Conservation (phyloP, 2,888 invertebrate species). For the Sphinx pinastri region DNA sequence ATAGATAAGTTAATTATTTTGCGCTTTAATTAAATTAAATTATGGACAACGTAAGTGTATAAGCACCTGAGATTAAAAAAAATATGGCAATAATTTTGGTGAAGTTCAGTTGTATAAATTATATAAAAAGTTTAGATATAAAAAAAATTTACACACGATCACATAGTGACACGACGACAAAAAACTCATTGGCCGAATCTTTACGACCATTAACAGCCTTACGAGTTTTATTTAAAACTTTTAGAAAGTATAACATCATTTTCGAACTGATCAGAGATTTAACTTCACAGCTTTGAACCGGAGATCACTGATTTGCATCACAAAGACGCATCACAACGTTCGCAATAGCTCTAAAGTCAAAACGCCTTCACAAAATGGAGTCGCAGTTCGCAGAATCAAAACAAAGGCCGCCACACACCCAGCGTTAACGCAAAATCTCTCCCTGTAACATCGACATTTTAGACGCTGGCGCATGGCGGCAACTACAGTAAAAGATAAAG, state of each 20-base stretch:
- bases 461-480: conserved; percentile 39
- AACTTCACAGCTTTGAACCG: not conserved
- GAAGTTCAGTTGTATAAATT: conserved; percentile 14
- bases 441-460: conserved; percentile 36
- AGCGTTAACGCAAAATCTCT: conserved; percentile 40
- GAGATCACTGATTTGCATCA: conserved; percentile 4
- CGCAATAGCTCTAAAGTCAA: not conserved
- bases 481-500: conserved; percentile 26
- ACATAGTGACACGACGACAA: not conserved
- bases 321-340: not conserved
- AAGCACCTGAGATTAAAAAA: conserved; percentile 24
- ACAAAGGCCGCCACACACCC: conserved; percentile 38
- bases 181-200: not conserved
- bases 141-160: not conserved
- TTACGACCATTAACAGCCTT: not conserved
- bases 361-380: conserved; percentile 20
- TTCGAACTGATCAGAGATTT: not conserved
- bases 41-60: conserved; percentile 5
- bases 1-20: not conserved
- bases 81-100: conserved; percentile 17
- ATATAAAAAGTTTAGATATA: conserved; percentile 21
- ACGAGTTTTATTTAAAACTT: not conserved
- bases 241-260: not conserved
- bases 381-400: conserved; percentile 35
- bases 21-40: conserved; percentile 2